Base-by-base conservation (phyloP, 2,888 invertebrate genomes). In the Ceratothoa steindachneri region DNA sequence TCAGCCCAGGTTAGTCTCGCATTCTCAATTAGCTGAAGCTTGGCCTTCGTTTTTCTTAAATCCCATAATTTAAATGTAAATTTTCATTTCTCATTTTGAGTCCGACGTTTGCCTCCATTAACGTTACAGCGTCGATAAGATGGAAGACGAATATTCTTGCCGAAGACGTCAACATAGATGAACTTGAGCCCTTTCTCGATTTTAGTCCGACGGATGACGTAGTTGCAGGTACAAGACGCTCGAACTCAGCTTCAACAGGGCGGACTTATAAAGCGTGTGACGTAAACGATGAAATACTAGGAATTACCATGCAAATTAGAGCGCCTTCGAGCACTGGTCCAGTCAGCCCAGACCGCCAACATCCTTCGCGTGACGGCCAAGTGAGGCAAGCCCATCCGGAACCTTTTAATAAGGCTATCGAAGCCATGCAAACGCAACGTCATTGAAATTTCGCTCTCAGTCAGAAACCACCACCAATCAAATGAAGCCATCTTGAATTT, bases 401-500 rank as follows among this genome's bases (percentile, higher is more conserved):
- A 22, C 60, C 60, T 60, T 60, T 60, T 60, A 60, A 60, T 60
- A 60, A 60, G 60, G 60, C 60, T 60, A 60, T 60, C 60, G 5
- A 41, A 41, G 7, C 15, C 41, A 41, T 41, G 41, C 41, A 41
- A 41, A 15, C 41, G 15, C 15, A 41, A 41, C 5, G 15, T 41
- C 41, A 41, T 41, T 41, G 41, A 41, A 41, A 15, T 9, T 41
- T 41, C 5, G 41, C 15, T 41, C n/a, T n/a, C n/a, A n/a, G n/a
- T n/a, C n/a, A n/a, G n/a, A n/a, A n/a, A n/a, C n/a, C n/a, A n/a
- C n/a, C n/a, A n/a, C n/a, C n/a, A n/a, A n/a, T n/a, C n/a, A n/a
- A n/a, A n/a, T n/a, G n/a, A n/a, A n/a, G n/a, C n/a, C n/a, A n/a
- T n/a, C n/a, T n/a, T n/a, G n/a, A n/a, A n/a, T n/a, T n/a, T n/a